Percentiles rank a stretch among this genome's conserved stretches.
phyloP scores from a whole-genome alignment of 1,140 invertebrate species.

The Habropoda laboriosa region DNA sequence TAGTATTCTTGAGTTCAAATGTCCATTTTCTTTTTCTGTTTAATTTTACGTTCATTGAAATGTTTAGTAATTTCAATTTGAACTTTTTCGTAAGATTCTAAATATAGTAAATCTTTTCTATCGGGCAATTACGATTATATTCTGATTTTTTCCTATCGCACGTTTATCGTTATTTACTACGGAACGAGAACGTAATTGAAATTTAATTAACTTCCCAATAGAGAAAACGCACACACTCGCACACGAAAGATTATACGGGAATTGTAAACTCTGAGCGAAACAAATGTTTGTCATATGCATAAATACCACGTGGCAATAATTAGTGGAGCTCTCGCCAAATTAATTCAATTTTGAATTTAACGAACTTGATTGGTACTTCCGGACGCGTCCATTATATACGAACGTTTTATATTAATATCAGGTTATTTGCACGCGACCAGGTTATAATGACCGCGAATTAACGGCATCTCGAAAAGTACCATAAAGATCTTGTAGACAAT shows the following conservation, averaged over 20 bases:
- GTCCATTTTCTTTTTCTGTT: too few relatives aligned
- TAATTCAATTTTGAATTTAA: constrained; percentile 23
- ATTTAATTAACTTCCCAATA: neutral
- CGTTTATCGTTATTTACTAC: neutral
- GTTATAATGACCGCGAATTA: neutral
- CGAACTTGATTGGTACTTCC: constrained; percentile 1
- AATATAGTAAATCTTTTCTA: too few relatives aligned
- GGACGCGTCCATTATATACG: neutral
- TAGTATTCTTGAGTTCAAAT: too few relatives aligned
- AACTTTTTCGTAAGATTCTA: too few relatives aligned
- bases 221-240: neutral
- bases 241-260: neutral
- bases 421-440: neutral
- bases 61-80: too few relatives aligned
- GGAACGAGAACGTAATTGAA: neutral
- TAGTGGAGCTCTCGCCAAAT: neutral
- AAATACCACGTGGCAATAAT: constrained; percentile 14
- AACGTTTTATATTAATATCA: neutral
- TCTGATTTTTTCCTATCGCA: neutral
- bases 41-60: too few relatives aligned
- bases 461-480: neutral
- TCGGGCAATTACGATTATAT: neutral
- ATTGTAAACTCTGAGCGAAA: neutral
- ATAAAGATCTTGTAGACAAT: neutral
- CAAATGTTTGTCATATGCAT: constrained; percentile 10